A percentile compares a stretch with the other conserved stretches of the same genome.
Conservation (phyloP, 2,797 vertebrate species). For the Pitangus sulphuratus region DNA sequence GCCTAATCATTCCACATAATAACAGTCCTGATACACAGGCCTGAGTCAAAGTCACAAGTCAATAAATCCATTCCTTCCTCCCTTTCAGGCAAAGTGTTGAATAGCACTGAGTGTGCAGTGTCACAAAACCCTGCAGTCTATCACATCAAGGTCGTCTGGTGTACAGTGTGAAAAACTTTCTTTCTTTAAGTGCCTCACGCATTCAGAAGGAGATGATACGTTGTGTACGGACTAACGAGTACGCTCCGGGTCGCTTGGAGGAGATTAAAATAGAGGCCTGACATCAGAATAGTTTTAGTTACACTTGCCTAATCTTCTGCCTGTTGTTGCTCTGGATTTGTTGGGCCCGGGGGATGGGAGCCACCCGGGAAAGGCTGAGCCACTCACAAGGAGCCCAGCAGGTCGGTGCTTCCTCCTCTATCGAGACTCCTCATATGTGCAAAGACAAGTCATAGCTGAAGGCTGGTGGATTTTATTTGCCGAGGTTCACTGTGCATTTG, state of each 20-base stretch:
- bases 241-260: neutral
- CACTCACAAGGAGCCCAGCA: neutral
- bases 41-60: slow-evolving; percentile 86
- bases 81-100: slow-evolving; percentile 84
- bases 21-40: slow-evolving; percentile 89
- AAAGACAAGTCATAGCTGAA: slow-evolving; percentile 41
- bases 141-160: slow-evolving; percentile 89
- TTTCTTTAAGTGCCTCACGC: slow-evolving; percentile 67
- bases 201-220: neutral
- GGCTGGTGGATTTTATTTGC: slow-evolving; percentile 16
- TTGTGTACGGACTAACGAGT: neutral
- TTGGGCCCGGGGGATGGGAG: neutral
- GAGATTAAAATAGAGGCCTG: slow-evolving; percentile 41
- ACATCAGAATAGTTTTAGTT: slow-evolving; percentile 47
- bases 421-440: neutral
- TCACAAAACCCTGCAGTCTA: slow-evolving; percentile 87
- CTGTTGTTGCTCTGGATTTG: slow-evolving; percentile 10
- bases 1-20: slow-evolving; percentile 94
- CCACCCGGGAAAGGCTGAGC: neutral
- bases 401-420: neutral
- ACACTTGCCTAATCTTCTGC: slow-evolving; percentile 36
- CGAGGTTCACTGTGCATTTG: neutral
- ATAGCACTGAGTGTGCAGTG: slow-evolving; percentile 85
- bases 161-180: slow-evolving; percentile 77
- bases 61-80: slow-evolving; percentile 93